Evolutionary conservation across 2,888 invertebrate species (phyloP), one percentile per base, ranked within the genome.

Genomic region (Phengaris arion): DNA sequence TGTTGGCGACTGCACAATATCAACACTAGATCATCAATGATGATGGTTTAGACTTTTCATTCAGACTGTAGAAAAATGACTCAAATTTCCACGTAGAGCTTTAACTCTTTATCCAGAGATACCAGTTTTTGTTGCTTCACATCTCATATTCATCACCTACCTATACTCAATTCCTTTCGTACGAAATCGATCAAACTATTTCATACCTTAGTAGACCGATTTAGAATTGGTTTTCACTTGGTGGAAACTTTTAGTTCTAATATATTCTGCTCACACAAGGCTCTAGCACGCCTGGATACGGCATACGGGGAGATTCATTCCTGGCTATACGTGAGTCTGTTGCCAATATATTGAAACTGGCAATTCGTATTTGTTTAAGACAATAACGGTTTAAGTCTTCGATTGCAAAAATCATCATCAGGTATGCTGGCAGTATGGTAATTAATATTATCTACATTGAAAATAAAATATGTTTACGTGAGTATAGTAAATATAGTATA

Each of bases 281-380:
- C 13, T 72, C 51, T 72, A 72, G 72, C 72, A 72, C 72, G 72
- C 72, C 48, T 72, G 72, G 72, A 72, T 52, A 72, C 72, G 72
- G 72, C 72, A 72, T 51, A 72, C 51, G 72, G 54, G 35, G 13
- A 69, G 48, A 69, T 72, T 72, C 54, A 72, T 51, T 72, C 72
- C 54, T 13, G 72, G 72, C 35, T 52, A 15, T 70, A 72, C 72
- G 72, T 72, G 72, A 72, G 15, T 13, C 54, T 52, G 54, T 72
- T 72, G 72, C 72, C 13, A 72, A 72, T 35, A 54, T 35, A 70
- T 54, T 52, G 0, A 22, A 22, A 22, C 12, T 6, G 15, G 35
- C 13, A 35, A 51, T 51, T 51, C 70, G 52, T 72, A 54, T 72
- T 72, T 52, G 54, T 13, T 54, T 13, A 54, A 64, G 12, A 64